Conservation (phyloP, 2,888 invertebrate species). For the Crematogaster levior region DNA sequence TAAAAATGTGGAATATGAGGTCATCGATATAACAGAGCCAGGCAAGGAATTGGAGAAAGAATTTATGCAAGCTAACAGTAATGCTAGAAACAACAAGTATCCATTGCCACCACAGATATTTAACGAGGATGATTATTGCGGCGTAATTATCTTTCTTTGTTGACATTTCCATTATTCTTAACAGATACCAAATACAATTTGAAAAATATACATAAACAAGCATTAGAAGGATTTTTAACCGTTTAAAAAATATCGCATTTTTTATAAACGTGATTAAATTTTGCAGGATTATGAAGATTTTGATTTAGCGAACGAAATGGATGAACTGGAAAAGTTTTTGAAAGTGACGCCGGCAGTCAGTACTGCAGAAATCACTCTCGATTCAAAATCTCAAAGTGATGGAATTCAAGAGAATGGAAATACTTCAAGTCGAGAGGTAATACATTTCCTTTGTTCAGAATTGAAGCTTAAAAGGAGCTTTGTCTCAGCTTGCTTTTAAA, state of each 20-base stretch:
- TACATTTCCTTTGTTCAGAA: background rate
- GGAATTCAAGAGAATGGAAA: constrained; percentile 84
- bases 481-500: background rate
- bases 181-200: background rate
- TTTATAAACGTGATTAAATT: constrained; percentile 36
- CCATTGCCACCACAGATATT: constrained; percentile 98
- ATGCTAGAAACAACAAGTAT: constrained; percentile 91
- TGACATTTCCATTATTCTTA: constrained; percentile 1
- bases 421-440: constrained; percentile 85
- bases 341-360: constrained; percentile 89
- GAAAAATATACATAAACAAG: background rate
- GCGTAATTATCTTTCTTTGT: constrained; percentile 88
- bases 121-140: constrained; percentile 96
- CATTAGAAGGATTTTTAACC: background rate
- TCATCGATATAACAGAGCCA: constrained; percentile 98
- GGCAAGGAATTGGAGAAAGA: constrained; percentile 95
- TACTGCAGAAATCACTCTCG: constrained; percentile 85
- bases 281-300: constrained; percentile 96
- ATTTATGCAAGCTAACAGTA: constrained; percentile 96
- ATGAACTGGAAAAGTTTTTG: constrained; percentile 95
- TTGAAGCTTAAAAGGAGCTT: background rate
- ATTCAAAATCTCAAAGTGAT: constrained; percentile 78
- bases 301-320: constrained; percentile 96
- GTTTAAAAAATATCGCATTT: background rate
- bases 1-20: constrained; percentile 94